These are phyloP conservation scores for Sitophilus oryzae DNA, from an alignment of 1,140 invertebrate genomes.

Conservation along the genomic window DNA sequence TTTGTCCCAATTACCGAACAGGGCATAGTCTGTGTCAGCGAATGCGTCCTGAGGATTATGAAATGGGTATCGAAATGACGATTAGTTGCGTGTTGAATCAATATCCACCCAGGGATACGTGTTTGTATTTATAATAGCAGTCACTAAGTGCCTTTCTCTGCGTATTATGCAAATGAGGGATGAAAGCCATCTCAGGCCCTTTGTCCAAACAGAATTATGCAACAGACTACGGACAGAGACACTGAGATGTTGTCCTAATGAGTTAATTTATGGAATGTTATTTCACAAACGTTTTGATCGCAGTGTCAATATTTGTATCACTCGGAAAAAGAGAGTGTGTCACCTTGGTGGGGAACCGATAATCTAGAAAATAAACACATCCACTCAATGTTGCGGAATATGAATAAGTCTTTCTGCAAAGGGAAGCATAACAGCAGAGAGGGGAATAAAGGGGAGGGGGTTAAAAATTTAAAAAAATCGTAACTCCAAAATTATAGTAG, in stretches of 20 bases:
- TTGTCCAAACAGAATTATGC: constrained; percentile 41
- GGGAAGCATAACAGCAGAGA: neutral
- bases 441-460: too few relatives aligned
- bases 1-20: neutral
- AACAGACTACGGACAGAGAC: constrained; percentile 27
- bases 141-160: constrained; percentile 38
- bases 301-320: constrained; percentile 40
- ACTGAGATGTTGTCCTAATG: constrained; percentile 37
- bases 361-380: constrained; percentile 26
- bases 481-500: too few relatives aligned
- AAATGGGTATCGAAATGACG: neutral
- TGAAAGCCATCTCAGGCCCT: constrained; percentile 39
- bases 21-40: neutral
- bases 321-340: constrained; percentile 27
- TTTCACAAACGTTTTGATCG: constrained; percentile 37
- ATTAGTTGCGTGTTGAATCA: constrained; percentile 15
- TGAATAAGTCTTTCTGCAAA: neutral
- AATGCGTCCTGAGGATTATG: neutral
- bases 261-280: constrained; percentile 43
- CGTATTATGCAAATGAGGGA: constrained; percentile 41
- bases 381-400: neutral
- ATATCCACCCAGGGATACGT: constrained; percentile 24
- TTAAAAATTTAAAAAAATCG: too few relatives aligned
- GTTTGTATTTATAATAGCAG: constrained; percentile 40
- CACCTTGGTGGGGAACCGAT: constrained; percentile 14